A percentile compares a stretch with the other conserved stretches of the same genome.
phyloP scores from a whole-genome alignment of 2,888 invertebrate species.

The Philonicus albiceps region DNA sequence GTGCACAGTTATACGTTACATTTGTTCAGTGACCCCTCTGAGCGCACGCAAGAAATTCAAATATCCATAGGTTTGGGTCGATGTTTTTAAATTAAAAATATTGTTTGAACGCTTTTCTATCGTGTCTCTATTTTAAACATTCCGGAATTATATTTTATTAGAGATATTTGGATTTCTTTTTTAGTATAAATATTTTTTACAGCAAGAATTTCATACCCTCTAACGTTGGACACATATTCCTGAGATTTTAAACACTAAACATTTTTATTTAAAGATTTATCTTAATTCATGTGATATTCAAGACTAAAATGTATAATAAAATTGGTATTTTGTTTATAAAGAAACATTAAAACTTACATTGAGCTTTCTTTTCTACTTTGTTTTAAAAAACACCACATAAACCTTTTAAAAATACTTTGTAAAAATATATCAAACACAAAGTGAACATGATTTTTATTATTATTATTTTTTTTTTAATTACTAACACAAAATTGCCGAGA shows the following conservation, averaged over 20 bases:
- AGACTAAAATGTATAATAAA: neutral
- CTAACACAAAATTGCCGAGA: slow-evolving; percentile 19
- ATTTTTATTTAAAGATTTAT: neutral
- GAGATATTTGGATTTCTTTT: neutral
- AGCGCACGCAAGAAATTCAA: neutral
- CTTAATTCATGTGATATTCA: neutral
- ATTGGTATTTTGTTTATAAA: neutral
- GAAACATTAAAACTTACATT: neutral
- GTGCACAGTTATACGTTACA: neutral
- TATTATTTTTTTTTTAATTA: neutral
- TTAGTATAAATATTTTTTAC: neutral
- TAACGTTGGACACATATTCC: neutral
- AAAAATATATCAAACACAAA: neutral
- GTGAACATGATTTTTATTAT: neutral
- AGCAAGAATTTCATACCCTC: no score
- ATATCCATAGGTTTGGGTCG: no score
- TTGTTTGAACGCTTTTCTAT: no score
- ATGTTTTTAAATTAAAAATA: no score
- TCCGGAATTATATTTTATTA: neutral
- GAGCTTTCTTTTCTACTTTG: neutral
- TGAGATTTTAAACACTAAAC: neutral
- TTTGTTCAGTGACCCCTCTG: neutral
- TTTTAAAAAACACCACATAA: neutral
- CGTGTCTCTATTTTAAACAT: no score
- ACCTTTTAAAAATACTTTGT: neutral